phyloP scores from a whole-genome alignment of 2,888 invertebrate genomes.

The Cacoxenus indagator region DNA sequence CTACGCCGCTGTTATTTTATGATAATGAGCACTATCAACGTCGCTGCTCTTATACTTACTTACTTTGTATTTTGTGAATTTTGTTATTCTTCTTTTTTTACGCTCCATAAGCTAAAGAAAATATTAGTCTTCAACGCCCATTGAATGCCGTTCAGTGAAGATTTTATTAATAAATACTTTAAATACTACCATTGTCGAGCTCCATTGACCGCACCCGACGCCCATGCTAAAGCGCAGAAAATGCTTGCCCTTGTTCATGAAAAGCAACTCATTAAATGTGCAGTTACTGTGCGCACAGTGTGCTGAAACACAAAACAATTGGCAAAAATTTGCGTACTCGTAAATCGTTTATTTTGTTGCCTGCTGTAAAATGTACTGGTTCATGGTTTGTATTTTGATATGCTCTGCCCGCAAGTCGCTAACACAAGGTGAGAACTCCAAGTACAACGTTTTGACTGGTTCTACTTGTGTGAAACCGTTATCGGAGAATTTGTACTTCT shows the following conservation, averaged over 20 bases:
- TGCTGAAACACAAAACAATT: background rate
- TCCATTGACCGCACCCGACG: background rate
- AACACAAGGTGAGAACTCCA: constrained; percentile 48
- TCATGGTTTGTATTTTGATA: constrained; percentile 55
- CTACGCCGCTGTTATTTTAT: background rate
- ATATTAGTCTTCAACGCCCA: background rate
- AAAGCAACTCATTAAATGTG: background rate
- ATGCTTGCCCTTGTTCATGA: background rate
- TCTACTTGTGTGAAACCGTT: constrained; percentile 68
- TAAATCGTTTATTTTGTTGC: background rate
- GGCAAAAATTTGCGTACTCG: background rate
- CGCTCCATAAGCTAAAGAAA: background rate
- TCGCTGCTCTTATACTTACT: background rate
- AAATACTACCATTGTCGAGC: background rate
- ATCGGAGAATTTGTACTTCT: constrained; percentile 59
- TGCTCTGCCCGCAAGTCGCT: background rate
- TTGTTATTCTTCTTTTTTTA: background rate
- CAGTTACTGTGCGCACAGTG: background rate
- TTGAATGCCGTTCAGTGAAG: background rate
- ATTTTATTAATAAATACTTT: background rate
- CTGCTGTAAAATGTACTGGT: constrained; percentile 53
- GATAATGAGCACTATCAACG: background rate
- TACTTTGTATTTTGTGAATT: background rate
- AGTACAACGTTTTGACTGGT: constrained; percentile 59
- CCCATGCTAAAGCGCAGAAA: background rate